Conservation (phyloP, 2,113 vertebrate species). For the Pipa parva region DNA sequence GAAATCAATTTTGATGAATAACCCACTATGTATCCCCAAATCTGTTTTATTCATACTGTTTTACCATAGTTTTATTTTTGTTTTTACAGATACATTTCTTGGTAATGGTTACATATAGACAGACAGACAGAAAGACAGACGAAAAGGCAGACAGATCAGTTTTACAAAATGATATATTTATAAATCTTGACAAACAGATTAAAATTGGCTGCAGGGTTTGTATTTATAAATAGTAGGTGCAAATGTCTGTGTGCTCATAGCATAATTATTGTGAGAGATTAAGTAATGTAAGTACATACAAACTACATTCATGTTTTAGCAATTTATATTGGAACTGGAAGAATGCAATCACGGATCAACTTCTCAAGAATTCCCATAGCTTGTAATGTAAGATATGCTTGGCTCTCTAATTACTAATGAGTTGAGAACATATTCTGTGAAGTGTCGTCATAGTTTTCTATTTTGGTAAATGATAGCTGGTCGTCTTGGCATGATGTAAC, state of each 20-base stretch:
- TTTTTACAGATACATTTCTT: too few species aligned
- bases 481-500: slow-evolving; percentile 13
- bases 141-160: not conserved
- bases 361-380: not conserved
- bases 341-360: not conserved
- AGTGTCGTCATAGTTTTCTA: slow-evolving; percentile 6
- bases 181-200: not conserved
- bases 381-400: slow-evolving; percentile 15
- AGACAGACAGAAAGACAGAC: too few species aligned
- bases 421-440: not conserved
- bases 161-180: not conserved
- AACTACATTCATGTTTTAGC: not conserved
- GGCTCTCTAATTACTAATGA: slow-evolving; percentile 15
- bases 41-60: too few species aligned
- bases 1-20: too few species aligned
- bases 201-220: too few species aligned
- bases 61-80: too few species aligned
- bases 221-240: not conserved
- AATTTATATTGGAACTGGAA: not conserved
- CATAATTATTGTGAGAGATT: not conserved
- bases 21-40: too few species aligned
- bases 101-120: too few species aligned
- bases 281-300: not conserved
- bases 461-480: slow-evolving; percentile 3
- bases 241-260: too few species aligned